Evolutionary conservation across 2,888 invertebrate genomes (phyloP), one percentile per base, ranked within the genome.

Genomic region (Alloscopus bannaensis): DNA sequence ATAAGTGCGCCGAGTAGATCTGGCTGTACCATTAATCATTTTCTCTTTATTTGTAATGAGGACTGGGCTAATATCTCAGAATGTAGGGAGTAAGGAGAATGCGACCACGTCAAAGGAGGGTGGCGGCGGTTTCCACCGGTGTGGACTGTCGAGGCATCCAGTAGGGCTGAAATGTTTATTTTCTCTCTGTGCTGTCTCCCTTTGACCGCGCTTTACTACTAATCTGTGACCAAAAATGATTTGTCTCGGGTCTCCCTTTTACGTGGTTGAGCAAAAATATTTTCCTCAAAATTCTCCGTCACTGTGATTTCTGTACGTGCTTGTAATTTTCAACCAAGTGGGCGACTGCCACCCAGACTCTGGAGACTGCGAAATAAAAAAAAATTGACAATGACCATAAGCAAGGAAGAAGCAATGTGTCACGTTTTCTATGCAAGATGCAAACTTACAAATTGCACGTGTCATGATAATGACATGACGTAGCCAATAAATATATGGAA

Each of bases 11-110:
- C 42, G 76, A 20, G 70, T 36, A 69, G 69, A 70, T 70, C 64
- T 70, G 42, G 69, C 64, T 70, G 64, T 57, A 31, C 52, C 77
- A 77, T 77, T 77, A 77, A 77, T 77, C 77, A 77, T 69, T 47
- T 68, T 42, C 29, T 59, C n/a, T n/a, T n/a, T n/a, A n/a, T n/a
- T n/a, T n/a, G 20, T 59, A 24, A 52, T 28, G 45, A 1, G 57
- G 31, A 45, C 24, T 47, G 20, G 4, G 16, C 28, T 57, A 47
- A 1, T 22, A 42, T 26, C 29, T 29, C 45, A 36, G 65, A 24
- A n/a, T 29, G 22, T n/a, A 52, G 36, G 16, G 20, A 40, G 11
- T 20, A 62, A 47, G 18, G 59, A 36, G 28, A 50, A 50, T 50
- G 40, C 62, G 20, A 57, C 28, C 16, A 26, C 28, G 47, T 28